Conservation (phyloP, 2,888 invertebrate species). For the Clusia tigrina region DNA sequence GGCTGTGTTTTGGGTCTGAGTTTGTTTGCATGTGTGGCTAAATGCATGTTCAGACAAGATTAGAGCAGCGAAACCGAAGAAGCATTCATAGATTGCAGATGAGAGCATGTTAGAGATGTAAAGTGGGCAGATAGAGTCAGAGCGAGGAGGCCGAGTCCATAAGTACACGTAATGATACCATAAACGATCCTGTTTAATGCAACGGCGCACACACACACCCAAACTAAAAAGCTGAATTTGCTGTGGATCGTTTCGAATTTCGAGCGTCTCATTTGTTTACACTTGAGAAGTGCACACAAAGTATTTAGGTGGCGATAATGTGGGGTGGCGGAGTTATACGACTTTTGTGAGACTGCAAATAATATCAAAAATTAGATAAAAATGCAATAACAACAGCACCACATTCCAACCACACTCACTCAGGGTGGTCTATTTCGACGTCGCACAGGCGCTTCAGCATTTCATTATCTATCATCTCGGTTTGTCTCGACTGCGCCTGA, state of each 20-base stretch:
- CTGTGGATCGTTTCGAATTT: not conserved
- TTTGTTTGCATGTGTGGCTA: not conserved
- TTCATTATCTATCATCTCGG: conserved; percentile 1
- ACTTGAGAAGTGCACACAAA: not conserved
- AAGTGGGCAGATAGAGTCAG: conserved; percentile 2
- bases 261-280: not conserved
- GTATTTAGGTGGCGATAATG: too few species aligned
- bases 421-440: conserved; percentile 5
- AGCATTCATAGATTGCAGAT: conserved; percentile 1
- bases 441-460: too few species aligned
- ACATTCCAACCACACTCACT: not conserved
- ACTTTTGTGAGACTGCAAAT: not conserved
- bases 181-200: not conserved
- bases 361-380: conserved; percentile 5
- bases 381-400: not conserved
- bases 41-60: conserved; percentile 5
- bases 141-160: not conserved
- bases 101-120: not conserved
- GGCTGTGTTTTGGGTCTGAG: not conserved
- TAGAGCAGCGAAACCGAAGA: not conserved
- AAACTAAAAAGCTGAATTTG: not conserved
- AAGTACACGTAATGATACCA: not conserved
- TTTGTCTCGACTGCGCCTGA: not conserved
- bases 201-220: not conserved
- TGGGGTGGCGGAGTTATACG: too few species aligned